Percentiles rank a stretch among this genome's conserved stretches.
These are phyloP conservation scores for Diaphora mendica DNA, from an alignment of 2,888 invertebrate species.

Conservation along the genomic window DNA sequence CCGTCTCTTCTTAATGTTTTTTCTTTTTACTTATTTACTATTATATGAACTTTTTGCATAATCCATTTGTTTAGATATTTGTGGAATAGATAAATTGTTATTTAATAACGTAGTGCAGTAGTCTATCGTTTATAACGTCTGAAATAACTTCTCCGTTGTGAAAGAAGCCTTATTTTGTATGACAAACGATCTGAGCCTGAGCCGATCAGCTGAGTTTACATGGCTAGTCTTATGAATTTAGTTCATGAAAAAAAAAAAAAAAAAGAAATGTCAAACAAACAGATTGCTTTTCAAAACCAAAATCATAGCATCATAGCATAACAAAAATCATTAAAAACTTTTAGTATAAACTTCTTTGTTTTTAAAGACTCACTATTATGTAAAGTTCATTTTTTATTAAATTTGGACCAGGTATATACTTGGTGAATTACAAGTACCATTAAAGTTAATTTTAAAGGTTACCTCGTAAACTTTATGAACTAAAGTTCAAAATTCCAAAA, in stretches of 20 bases:
- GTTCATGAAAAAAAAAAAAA: background rate
- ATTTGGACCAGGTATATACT: too few species aligned
- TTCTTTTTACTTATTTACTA: too few species aligned
- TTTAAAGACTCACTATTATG: background rate
- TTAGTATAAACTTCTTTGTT: background rate
- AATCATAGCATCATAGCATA: too few species aligned
- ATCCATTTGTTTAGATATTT: background rate
- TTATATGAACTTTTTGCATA: background rate
- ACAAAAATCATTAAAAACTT: background rate
- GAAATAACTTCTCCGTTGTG: background rate
- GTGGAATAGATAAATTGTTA: background rate
- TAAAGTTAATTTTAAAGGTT: background rate
- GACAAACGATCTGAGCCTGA: background rate
- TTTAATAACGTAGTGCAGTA: background rate
- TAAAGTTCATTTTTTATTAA: background rate
- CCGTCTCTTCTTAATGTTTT: too few species aligned
- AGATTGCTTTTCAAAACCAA: background rate
- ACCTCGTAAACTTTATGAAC: background rate
- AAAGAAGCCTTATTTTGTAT: background rate
- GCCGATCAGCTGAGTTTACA: background rate
- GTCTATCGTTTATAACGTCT: background rate
- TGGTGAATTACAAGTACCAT: background rate
- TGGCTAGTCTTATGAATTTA: background rate
- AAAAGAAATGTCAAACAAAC: background rate
- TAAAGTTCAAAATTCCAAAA: background rate